A percentile compares a stretch with the other conserved stretches of the same genome.
phyloP scores from a whole-genome alignment of 64 coral and sea anemone species.

The Montipora foliosa region DNA sequence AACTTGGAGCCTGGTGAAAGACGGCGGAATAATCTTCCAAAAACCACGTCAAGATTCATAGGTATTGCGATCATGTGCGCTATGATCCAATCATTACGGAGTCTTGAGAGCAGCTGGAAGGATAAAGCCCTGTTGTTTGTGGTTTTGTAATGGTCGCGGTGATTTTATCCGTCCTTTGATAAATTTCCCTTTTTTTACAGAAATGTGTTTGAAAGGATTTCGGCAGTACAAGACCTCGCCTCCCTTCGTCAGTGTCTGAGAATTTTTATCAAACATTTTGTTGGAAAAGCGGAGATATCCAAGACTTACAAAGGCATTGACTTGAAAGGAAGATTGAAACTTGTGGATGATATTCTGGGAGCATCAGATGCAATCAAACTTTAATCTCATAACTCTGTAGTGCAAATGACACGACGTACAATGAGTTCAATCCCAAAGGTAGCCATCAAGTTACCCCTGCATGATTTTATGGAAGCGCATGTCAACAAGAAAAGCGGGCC shows the following conservation, averaged over 20 bases:
- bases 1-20: too few relatives aligned
- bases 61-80: too few relatives aligned
- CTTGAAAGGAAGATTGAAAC: not conserved
- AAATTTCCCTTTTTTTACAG: not conserved
- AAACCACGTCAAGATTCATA: too few relatives aligned
- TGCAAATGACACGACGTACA: too few relatives aligned
- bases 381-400: not conserved
- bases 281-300: slow-evolving; percentile 28
- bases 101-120: too few relatives aligned
- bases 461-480: too few relatives aligned
- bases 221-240: slow-evolving; percentile 1
- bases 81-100: too few relatives aligned
- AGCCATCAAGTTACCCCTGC: too few relatives aligned
- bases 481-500: too few relatives aligned
- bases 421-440: too few relatives aligned
- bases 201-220: slow-evolving; percentile 72
- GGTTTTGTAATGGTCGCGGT: too few relatives aligned
- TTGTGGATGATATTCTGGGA: slow-evolving; percentile 24
- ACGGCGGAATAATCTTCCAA: too few relatives aligned
- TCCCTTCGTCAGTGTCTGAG: slow-evolving; percentile 47
- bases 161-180: not conserved
- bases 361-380: slow-evolving; percentile 19
- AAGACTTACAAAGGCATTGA: slow-evolving; percentile 3
- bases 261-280: slow-evolving; percentile 76
- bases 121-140: not conserved